Evolutionary conservation across 2,113 vertebrate genomes (phyloP).

Genomic region (Aphyosemion australe): DNA sequence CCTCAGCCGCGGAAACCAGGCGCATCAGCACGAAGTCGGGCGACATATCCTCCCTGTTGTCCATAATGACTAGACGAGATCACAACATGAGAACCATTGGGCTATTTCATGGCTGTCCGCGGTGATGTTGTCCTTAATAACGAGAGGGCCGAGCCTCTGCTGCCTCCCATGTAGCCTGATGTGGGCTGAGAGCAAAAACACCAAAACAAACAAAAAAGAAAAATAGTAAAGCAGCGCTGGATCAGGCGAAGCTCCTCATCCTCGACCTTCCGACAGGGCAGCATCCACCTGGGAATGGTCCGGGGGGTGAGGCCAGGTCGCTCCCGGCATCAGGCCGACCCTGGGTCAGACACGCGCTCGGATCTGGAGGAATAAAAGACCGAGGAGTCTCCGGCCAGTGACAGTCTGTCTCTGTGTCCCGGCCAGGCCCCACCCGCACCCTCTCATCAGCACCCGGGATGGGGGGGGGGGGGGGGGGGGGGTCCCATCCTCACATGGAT

Average conservation of each 20-base stretch:
- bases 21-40: slow-evolving; percentile 85
- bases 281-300: slow-evolving; percentile 36
- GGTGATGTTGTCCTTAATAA: slow-evolving; percentile 50
- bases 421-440: slow-evolving; percentile 78
- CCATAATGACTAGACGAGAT: slow-evolving; percentile 80
- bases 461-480: background rate
- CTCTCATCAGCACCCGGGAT: slow-evolving; percentile 50
- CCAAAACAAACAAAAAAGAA: slow-evolving; percentile 8
- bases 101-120: slow-evolving; percentile 72
- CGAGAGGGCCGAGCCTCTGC: slow-evolving; percentile 63
- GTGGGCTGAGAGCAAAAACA: slow-evolving; percentile 45
- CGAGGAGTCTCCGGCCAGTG: slow-evolving; percentile 68
- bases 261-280: slow-evolving; percentile 38
- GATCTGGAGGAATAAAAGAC: slow-evolving; percentile 52
- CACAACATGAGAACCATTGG: slow-evolving; percentile 59
- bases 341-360: slow-evolving; percentile 72
- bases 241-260: slow-evolving; percentile 59
- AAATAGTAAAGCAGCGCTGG: slow-evolving; percentile 15
- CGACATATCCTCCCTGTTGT: slow-evolving; percentile 83
- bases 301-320: slow-evolving; percentile 28
- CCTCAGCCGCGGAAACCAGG: slow-evolving; percentile 82
- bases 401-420: slow-evolving; percentile 57
- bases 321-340: slow-evolving; percentile 54
- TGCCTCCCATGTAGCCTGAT: slow-evolving; percentile 52
- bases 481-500: too few relatives aligned